Evolutionary conservation across 1,140 invertebrate genomes (phyloP).

Genomic region (Lordiphosa stackelbergi): DNA sequence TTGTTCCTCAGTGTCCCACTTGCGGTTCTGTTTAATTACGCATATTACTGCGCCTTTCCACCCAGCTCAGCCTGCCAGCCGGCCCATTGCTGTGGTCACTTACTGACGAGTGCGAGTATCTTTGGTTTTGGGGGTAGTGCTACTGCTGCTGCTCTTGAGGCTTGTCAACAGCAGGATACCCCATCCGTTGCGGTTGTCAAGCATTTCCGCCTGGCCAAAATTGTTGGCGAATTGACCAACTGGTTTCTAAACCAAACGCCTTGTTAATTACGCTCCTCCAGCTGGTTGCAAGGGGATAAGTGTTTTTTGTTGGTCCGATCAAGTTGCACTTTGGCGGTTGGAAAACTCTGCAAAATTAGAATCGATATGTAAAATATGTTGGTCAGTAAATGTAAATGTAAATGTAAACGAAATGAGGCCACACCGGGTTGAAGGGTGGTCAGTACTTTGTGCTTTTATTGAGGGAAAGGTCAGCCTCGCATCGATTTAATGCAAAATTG

Average conservation of each 20-base stretch:
- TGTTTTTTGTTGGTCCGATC: slow-evolving; percentile 18
- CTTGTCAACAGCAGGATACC: slow-evolving; percentile 53
- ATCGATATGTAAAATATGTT: slow-evolving; percentile 29
- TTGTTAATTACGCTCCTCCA: slow-evolving; percentile 63
- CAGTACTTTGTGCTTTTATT: slow-evolving; percentile 37
- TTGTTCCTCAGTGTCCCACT: slow-evolving; percentile 50
- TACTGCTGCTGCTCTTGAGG: slow-evolving; percentile 34
- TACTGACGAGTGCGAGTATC: slow-evolving; percentile 49
- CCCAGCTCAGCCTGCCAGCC: not conserved
- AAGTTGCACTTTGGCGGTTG: slow-evolving; percentile 2
- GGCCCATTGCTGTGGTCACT: slow-evolving; percentile 50
- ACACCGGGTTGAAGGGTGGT: slow-evolving; percentile 39
- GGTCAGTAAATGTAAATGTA: no score
- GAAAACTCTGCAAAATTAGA: slow-evolving; percentile 60
- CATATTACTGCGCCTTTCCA: slow-evolving; percentile 54
- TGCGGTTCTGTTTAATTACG: slow-evolving; percentile 73
- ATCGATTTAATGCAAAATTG: slow-evolving; percentile 56
- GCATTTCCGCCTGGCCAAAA: slow-evolving; percentile 44
- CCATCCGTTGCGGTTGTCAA: slow-evolving; percentile 44
- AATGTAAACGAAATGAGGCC: slow-evolving; percentile 36
- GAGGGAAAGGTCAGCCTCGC: slow-evolving; percentile 68
- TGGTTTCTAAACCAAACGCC: slow-evolving; percentile 40
- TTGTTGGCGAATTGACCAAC: slow-evolving; percentile 40
- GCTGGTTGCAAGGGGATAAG: slow-evolving; percentile 40
- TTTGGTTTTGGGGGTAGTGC: slow-evolving; percentile 38